A percentile compares a stretch with the other conserved stretches of the same genome.
These are phyloP conservation scores for Thyatira batis DNA, from an alignment of 2,888 invertebrate species.

Conservation along the genomic window DNA sequence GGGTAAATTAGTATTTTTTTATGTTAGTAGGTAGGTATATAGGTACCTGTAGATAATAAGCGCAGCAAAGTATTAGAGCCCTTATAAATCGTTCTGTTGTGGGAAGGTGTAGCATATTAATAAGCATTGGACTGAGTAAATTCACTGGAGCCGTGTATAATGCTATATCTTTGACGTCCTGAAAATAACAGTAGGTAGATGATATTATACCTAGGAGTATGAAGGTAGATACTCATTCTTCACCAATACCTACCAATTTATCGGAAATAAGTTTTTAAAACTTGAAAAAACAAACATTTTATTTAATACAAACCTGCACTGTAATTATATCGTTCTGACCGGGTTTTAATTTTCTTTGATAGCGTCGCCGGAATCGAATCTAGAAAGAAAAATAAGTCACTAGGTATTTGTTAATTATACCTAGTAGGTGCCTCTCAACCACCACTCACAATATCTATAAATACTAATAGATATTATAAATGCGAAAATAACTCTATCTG, in stretches of 20 bases:
- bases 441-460: too few species aligned
- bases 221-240: too few species aligned
- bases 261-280: too few species aligned
- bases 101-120: constrained; percentile 82
- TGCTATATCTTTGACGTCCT: constrained; percentile 79
- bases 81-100: constrained; percentile 84
- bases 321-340: constrained; percentile 81
- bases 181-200: constrained; percentile 37
- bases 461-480: too few species aligned
- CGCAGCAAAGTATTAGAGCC: constrained; percentile 84
- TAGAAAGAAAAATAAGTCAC: constrained; percentile 39
- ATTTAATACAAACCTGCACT: constrained; percentile 57
- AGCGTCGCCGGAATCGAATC: constrained; percentile 82
- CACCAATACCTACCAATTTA: too few species aligned
- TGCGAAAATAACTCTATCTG: too few species aligned
- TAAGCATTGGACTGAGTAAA: constrained; percentile 81
- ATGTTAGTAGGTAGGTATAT: constrained; percentile 4
- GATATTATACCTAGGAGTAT: too few species aligned
- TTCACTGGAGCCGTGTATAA: constrained; percentile 78
- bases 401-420: too few species aligned
- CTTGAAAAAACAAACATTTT: too few species aligned
- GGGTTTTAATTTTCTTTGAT: constrained; percentile 80
- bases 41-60: constrained; percentile 83
- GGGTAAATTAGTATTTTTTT: too few species aligned
- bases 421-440: too few species aligned